Evolutionary conservation across 2,888 invertebrate genomes (phyloP).

Genomic region (Thelaira solivaga): DNA sequence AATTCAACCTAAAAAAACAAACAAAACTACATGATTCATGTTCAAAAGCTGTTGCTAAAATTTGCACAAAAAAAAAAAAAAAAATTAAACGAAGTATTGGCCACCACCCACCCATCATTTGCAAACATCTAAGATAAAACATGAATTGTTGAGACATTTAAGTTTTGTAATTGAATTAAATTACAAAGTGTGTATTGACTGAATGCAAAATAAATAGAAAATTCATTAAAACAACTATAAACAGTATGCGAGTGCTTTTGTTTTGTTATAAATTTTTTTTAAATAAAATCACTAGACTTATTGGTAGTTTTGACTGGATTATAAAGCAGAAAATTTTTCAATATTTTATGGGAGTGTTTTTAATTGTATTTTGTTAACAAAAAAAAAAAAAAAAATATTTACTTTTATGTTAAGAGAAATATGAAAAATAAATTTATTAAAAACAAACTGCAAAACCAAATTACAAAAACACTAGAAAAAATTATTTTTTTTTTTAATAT

Average conservation of each 20-base stretch:
- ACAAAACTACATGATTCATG: slow-evolving; percentile 9
- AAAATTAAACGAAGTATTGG: slow-evolving; percentile 3
- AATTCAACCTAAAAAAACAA: neutral
- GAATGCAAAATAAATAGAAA: slow-evolving; percentile 21
- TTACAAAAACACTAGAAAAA: no score
- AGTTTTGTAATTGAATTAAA: slow-evolving; percentile 59
- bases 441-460: no score
- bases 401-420: no score
- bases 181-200: slow-evolving; percentile 37
- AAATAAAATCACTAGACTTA: neutral
- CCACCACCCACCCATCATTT: slow-evolving; percentile 43
- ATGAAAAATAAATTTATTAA: no score
- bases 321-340: neutral
- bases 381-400: no score
- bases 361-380: no score
- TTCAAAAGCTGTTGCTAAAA: slow-evolving; percentile 24
- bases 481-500: no score
- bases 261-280: neutral
- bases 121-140: slow-evolving; percentile 50
- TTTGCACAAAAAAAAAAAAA: neutral
- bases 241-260: no score
- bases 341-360: neutral
- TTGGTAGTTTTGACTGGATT: neutral
- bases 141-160: slow-evolving; percentile 53
- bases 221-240: neutral